A percentile compares a stretch with the other conserved stretches of the same genome.
Conservation (phyloP, 2,888 invertebrate genomes). For the Chymomyza caudatula region DNA sequence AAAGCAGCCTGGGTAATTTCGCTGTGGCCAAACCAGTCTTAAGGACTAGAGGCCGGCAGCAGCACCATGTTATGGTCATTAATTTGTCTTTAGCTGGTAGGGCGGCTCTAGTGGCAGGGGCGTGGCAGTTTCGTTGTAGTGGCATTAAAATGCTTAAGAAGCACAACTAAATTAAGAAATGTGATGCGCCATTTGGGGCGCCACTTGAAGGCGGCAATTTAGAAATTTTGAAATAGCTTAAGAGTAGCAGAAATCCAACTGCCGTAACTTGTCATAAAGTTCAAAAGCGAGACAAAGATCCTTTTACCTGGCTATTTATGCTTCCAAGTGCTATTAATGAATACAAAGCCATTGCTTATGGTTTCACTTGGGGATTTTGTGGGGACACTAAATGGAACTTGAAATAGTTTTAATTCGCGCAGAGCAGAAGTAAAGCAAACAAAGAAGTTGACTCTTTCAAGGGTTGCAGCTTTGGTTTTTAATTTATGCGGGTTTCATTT, state of each 20-base stretch:
- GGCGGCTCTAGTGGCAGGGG: neutral
- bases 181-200: constrained; percentile 8
- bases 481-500: neutral
- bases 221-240: neutral
- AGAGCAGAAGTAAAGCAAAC: neutral
- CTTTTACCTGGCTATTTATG: neutral
- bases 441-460: neutral
- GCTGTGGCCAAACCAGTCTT: neutral
- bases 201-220: neutral
- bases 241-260: neutral
- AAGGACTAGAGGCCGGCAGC: neutral
- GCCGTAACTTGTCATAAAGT: neutral
- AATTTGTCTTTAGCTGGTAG: constrained; percentile 59
- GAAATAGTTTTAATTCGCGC: neutral
- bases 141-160: constrained; percentile 66
- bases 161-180: constrained; percentile 68
- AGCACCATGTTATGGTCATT: constrained; percentile 43
- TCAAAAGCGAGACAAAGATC: neutral
- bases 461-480: neutral
- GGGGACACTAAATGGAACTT: neutral
- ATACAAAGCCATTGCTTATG: neutral
- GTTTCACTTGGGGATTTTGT: neutral
- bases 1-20: neutral
- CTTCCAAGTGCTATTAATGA: neutral
- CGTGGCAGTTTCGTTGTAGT: neutral